Evolutionary conservation across 2,888 invertebrate genomes (phyloP), one percentile per base, ranked within the genome.

Genomic region (Hypomecis punctinalis): DNA sequence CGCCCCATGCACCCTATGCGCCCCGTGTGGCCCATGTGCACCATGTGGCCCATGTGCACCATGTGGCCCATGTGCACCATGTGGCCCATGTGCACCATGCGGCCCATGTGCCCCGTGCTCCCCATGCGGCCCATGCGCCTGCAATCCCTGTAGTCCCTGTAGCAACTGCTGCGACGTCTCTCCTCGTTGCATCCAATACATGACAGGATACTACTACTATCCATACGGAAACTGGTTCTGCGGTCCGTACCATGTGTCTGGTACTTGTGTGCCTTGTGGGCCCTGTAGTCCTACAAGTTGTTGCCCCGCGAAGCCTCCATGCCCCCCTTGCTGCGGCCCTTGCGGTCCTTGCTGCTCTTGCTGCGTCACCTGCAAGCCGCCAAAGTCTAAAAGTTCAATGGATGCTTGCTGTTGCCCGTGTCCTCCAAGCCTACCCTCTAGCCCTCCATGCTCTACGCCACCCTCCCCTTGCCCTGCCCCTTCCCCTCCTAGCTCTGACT

Each of bases 181-280:
- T 0, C 83, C 90, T 0, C 76, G 71, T 13, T 90, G 90, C 68
- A 46, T 88, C 4, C 88, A 89, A 51, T 86, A 84, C 67, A 88
- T 89, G 86, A 85, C 85, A 5, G 89, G 90, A 2, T 90, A 90
- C 70, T 90, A 88, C 67, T 90, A 90, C 67, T 90, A 90, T 57
- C 90, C 90, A 0, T 90, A 90, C 57, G 90, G 90, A 1, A 83
- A 78, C 48, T 90, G 90, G 90, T 89, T 88, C 69, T 89, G 89
- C 54, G 90, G 90, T 0, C 90, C 90, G 0, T 89, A 90, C 68
- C 89, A 90, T 56, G 85, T 87, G 0, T 49, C 73, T 0, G 88
- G 85, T 5, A 78, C 77, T 2, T 87, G 88, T 61, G 53, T 66
- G 9, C 85, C 86, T 0, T 71, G 76, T 49, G 54, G 72, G 0